Evolutionary conservation across 2,888 invertebrate species (phyloP), one percentile per base, ranked within the genome.

Genomic region (Lamellibrachia satsuma): DNA sequence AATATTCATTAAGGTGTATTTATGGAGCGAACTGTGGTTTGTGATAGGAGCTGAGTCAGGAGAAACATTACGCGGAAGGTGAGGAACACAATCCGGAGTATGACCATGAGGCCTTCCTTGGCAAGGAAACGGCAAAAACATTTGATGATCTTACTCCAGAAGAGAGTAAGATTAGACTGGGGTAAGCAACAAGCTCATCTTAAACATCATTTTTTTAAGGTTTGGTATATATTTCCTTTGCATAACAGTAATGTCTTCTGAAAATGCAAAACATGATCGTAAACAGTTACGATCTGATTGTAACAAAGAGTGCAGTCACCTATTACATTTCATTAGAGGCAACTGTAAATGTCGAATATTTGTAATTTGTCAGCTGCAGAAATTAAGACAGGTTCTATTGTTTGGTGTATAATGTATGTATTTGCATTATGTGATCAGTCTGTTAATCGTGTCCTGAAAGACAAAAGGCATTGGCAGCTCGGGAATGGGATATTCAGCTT

Each of bases 21-120:
- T 39, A 39, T 39, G 39, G 75, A 75, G 22, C n/a, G 22, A n/a
- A 75, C 75, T 75, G 15, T 75, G 75, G 22, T 90, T 90, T 94
- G 27, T 93, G 94, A 0, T 93, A 96, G 96, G 94, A 98, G 95
- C 97, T 98, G 7, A 98, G 98, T 94, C 98, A 98, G 94, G 97
- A 97, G 92, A 98, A 98, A 94, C 99, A 99, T 96, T 98, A 97
- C 95, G 93, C 90, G 11, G 93, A 93, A 57, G 92, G 57, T 39
- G 95, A 95, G 3, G 96, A 96, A 92, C 97, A 97, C 95, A 96
- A 99, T 96, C 97, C 98, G 92, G 98, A 98, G 94, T 99, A 98
- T 96, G 99, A 99, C 96, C 99, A 99, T 96, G 99, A 99, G 96
- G 99, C 99, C 0, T 99, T 99, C 96, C 97, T 99, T 15, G 99